Base-by-base conservation (phyloP, 2,888 invertebrate genomes). In the Hemithea aestivaria region DNA sequence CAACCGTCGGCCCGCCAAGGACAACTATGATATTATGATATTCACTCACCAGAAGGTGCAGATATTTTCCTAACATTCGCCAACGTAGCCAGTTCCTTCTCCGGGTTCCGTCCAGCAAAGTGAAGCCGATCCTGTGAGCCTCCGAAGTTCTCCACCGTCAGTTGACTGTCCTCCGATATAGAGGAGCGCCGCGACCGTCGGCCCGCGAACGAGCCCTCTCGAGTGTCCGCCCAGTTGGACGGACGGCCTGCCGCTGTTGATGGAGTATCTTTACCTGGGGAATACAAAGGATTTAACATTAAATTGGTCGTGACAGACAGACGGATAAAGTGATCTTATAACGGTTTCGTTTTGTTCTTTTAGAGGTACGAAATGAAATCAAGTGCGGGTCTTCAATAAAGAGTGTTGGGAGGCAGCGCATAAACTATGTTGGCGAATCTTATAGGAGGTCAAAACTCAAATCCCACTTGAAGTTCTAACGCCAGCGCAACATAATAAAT, bases 81-180 rank as follows among this genome's bases (percentile, higher is more conserved):
- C 48, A 90, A 43, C 0, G 85, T 87, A 1, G 87, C 88, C 1
- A 88, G 77, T 60, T 94, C 93, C 77, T 94, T 94, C 75, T 96
- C 96, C 0, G 93, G 94, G 79, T 94, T 94, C 41, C 92, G 88
- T 0, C 95, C 95, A 27, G 95, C 91, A 70, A 94, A 94, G 82
- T 95, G 94, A 56, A 96, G 76, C 58, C 96, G 92, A 75, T 96
- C 96, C 87, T 96, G 96, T 51, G 95, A 95, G 39, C 96, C 96
- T 28, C 96, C 96, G 75, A 96, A 96, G 84, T 96, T 96, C 84
- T 96, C 96, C 36, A 96, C 94, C 0, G 96, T 96, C 54, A 96
- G 88, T 74, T 96, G 95, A 20, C 95, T 95, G 70, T 96, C 96
- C 69, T 96, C 96, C 0, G 82, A 66, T 31, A 94, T 89, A 51